Percentiles rank a stretch among this genome's conserved stretches.
phyloP scores from a whole-genome alignment of 2,113 vertebrate species.

The Taxidea taxus region DNA sequence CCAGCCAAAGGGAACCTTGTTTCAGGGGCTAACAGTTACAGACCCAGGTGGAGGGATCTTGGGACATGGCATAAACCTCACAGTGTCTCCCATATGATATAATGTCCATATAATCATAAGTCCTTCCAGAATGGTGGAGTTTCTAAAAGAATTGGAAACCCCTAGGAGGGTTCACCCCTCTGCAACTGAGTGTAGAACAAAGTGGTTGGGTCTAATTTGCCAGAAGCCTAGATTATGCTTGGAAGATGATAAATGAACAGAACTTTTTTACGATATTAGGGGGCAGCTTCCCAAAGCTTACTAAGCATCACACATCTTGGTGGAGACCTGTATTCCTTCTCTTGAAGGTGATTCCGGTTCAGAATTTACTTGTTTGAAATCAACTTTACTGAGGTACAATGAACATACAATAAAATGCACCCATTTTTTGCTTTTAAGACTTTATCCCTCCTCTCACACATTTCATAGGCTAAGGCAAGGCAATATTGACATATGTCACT shows the following conservation, averaged over 20 bases:
- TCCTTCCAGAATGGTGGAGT: neutral
- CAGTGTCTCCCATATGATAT: neutral
- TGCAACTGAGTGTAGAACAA: slow-evolving; percentile 51
- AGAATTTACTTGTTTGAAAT: slow-evolving; percentile 28
- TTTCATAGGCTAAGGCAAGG: slow-evolving; percentile 18
- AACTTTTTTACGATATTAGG: slow-evolving; percentile 51
- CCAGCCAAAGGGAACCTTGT: slow-evolving; percentile 59
- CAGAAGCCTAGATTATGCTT: slow-evolving; percentile 65
- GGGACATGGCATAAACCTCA: neutral
- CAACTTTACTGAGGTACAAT: neutral
- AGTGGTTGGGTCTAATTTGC: slow-evolving; percentile 70
- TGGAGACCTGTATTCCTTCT: slow-evolving; percentile 11
- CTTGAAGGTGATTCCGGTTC: slow-evolving; percentile 11
- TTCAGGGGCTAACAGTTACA: slow-evolving; percentile 29
- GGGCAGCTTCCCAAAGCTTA: slow-evolving; percentile 45
- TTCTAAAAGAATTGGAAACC: slow-evolving; percentile 13
- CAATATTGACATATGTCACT: neutral
- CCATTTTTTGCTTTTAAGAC: slow-evolving; percentile 45
- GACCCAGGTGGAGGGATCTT: slow-evolving; percentile 5
- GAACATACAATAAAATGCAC: slow-evolving; percentile 2
- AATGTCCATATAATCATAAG: neutral
- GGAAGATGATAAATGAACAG: slow-evolving; percentile 71
- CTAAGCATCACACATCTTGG: neutral
- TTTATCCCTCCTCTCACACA: neutral
- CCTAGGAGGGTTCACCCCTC: neutral